Evolutionary conservation across 64 coral and sea anemone species (phyloP).

Genomic region (Montipora foliosa): DNA sequence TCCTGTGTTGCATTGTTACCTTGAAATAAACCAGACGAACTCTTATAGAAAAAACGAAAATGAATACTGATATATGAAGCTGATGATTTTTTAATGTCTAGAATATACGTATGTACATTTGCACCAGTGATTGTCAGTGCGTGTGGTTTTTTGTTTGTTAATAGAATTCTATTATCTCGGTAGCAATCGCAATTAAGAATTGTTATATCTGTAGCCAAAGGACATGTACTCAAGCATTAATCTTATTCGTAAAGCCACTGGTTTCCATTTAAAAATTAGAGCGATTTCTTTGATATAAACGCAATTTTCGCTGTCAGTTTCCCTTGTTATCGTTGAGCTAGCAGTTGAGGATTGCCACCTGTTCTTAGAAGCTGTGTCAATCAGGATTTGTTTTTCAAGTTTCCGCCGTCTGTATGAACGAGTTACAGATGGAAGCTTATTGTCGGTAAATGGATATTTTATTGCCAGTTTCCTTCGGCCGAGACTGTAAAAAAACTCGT

Average conservation of each 20-base stretch:
- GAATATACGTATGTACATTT: constrained; percentile 36
- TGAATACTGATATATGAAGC: constrained; percentile 36
- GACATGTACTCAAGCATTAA: background rate
- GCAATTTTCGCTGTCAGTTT: background rate
- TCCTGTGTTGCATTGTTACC: background rate
- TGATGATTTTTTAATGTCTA: constrained; percentile 1
- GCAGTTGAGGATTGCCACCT: background rate
- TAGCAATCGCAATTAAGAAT: constrained; percentile 39
- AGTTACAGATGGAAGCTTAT: constrained; percentile 28
- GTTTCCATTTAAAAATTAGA: constrained; percentile 17
- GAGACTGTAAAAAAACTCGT: background rate
- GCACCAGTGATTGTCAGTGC: background rate
- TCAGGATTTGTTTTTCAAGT: constrained; percentile 44
- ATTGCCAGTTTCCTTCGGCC: constrained; percentile 9
- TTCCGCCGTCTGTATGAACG: constrained; percentile 1
- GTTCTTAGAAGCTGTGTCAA: constrained; percentile 34
- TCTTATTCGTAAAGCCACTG: background rate
- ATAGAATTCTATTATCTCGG: constrained; percentile 42
- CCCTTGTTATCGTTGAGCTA: background rate
- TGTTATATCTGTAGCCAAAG: constrained; percentile 16
- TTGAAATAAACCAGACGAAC: background rate
- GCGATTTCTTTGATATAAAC: background rate
- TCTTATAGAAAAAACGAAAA: background rate
- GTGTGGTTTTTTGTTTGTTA: constrained; percentile 48
- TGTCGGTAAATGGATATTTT: constrained; percentile 29